phyloP scores from a whole-genome alignment of 2,888 invertebrate species.

The Ectemnius continuus region DNA sequence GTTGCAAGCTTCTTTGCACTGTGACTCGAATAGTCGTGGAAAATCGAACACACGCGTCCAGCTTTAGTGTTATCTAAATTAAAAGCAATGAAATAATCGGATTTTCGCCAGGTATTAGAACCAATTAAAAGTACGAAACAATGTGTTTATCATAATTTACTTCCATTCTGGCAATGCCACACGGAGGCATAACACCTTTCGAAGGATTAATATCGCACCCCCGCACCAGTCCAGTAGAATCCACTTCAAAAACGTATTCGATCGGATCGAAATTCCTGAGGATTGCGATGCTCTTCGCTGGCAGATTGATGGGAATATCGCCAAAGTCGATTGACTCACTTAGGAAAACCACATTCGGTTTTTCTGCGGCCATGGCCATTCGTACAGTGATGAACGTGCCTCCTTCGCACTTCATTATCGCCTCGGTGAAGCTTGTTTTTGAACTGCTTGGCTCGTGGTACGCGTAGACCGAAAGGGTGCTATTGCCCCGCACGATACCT shows the following conservation, averaged over 20 bases:
- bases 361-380: constrained; percentile 43
- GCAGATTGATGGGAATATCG: constrained; percentile 74
- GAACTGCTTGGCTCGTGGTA: constrained; percentile 61
- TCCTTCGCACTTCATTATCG: constrained; percentile 71
- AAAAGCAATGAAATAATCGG: background rate
- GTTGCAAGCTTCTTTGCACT: constrained; percentile 49
- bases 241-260: constrained; percentile 55
- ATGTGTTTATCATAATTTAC: constrained; percentile 26
- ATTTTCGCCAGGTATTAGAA: too few relatives aligned
- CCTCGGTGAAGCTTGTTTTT: constrained; percentile 63
- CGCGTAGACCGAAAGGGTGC: constrained; percentile 79
- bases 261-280: constrained; percentile 61
- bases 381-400: constrained; percentile 64
- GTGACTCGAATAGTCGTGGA: constrained; percentile 40
- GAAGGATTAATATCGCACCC: constrained; percentile 56
- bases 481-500: constrained; percentile 80
- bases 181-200: constrained; percentile 56
- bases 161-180: constrained; percentile 54
- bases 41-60: constrained; percentile 58
- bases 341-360: constrained; percentile 58
- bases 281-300: constrained; percentile 47
- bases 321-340: constrained; percentile 64
- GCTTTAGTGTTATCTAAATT: constrained; percentile 52
- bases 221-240: constrained; percentile 39
- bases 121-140: too few relatives aligned